Evolutionary conservation across 2,797 vertebrate species (phyloP).

Genomic region (Pogonophryne albipinna): DNA sequence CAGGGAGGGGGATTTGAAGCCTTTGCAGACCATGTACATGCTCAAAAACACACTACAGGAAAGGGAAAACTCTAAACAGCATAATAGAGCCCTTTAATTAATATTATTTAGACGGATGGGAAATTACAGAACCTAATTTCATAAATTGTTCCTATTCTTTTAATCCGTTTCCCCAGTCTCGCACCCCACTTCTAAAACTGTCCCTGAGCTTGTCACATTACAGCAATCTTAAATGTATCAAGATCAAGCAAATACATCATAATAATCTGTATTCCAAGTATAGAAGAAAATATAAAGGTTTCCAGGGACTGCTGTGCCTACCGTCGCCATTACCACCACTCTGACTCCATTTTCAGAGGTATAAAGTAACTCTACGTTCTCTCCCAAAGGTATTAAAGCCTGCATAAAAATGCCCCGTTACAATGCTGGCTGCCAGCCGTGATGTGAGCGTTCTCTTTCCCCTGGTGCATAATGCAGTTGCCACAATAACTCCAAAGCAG

Average conservation of each 20-base stretch:
- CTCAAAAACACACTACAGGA: no score
- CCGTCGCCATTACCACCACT: slow-evolving; percentile 35
- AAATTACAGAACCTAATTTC: no score
- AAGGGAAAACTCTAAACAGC: no score
- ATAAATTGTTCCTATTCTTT: neutral
- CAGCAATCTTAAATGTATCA: slow-evolving; percentile 32
- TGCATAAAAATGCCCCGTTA: slow-evolving; percentile 60
- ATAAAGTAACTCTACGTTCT: slow-evolving; percentile 55
- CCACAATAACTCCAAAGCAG: slow-evolving; percentile 65
- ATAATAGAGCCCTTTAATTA: no score
- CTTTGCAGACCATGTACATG: no score
- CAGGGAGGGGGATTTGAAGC: no score
- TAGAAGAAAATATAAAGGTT: slow-evolving; percentile 39
- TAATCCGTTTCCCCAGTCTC: neutral
- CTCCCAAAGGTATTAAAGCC: slow-evolving; percentile 58
- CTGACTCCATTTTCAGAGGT: slow-evolving; percentile 58
- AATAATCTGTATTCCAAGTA: slow-evolving; percentile 30
- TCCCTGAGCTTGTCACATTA: slow-evolving; percentile 37
- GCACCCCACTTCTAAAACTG: neutral
- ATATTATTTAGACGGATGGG: no score
- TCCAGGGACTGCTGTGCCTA: slow-evolving; percentile 47
- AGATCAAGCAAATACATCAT: slow-evolving; percentile 26
- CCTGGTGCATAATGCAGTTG: slow-evolving; percentile 51
- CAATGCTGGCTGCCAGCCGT: slow-evolving; percentile 55
- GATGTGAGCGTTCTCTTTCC: slow-evolving; percentile 54